Evolutionary conservation across 2,888 invertebrate species (phyloP).

Genomic region (Caradrina kadenii): DNA sequence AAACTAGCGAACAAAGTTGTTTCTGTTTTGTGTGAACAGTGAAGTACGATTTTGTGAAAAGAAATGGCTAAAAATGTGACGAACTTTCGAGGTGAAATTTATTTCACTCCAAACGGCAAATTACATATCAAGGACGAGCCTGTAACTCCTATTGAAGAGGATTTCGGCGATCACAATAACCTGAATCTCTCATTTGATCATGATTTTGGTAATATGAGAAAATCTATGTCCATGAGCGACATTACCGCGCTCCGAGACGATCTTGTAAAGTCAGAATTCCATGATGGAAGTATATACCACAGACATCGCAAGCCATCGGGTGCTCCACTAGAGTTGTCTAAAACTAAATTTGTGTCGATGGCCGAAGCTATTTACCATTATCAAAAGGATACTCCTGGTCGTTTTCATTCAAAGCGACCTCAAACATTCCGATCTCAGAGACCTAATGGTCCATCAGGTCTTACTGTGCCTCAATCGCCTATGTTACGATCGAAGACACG

Average conservation of each 20-base stretch:
- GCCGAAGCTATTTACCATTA: slow-evolving; percentile 91
- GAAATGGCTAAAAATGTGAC: slow-evolving; percentile 82
- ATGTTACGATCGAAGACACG: slow-evolving; percentile 89
- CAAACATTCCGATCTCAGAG: slow-evolving; percentile 74
- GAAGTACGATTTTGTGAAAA: slow-evolving; percentile 37
- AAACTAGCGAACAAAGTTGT: slow-evolving; percentile 47
- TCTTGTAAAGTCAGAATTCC: slow-evolving; percentile 69
- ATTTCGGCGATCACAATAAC: slow-evolving; percentile 78
- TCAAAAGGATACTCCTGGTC: slow-evolving; percentile 90
- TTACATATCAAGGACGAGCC: slow-evolving; percentile 82
- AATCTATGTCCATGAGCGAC: slow-evolving; percentile 85
- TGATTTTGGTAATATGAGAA: slow-evolving; percentile 75
- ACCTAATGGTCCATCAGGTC: slow-evolving; percentile 67
- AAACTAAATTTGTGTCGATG: slow-evolving; percentile 89
- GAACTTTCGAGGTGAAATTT: slow-evolving; percentile 82
- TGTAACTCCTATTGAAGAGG: slow-evolving; percentile 79
- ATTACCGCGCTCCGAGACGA: slow-evolving; percentile 76
- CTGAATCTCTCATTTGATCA: slow-evolving; percentile 75
- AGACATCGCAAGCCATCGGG: slow-evolving; percentile 72
- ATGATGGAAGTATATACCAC: slow-evolving; percentile 68
- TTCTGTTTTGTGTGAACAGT: slow-evolving; percentile 56
- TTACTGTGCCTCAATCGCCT: slow-evolving; percentile 89
- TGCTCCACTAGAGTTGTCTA: slow-evolving; percentile 75
- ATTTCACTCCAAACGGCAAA: slow-evolving; percentile 75
- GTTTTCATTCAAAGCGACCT: slow-evolving; percentile 85